phyloP scores from a whole-genome alignment of 2,888 invertebrate genomes.

The Helobdella robusta region DNA sequence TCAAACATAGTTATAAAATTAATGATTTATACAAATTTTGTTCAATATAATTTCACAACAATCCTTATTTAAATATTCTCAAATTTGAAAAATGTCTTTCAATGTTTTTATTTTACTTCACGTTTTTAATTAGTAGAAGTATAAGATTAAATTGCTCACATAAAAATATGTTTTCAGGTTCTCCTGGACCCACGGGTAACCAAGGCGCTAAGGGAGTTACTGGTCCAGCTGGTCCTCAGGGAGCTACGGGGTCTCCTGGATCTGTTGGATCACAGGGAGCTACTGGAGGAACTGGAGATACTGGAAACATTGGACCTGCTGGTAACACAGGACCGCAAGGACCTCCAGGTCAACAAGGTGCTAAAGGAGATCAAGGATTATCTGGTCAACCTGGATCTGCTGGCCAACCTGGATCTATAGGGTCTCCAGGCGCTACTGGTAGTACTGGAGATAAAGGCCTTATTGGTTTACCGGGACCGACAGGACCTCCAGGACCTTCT shows the following conservation, averaged over 20 bases:
- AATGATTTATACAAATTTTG: too few relatives aligned
- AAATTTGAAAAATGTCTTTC: too few relatives aligned
- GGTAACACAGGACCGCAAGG: slow-evolving; percentile 19
- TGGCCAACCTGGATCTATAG: slow-evolving; percentile 29
- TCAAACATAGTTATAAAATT: too few relatives aligned
- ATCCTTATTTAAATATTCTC: too few relatives aligned
- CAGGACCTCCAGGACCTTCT: slow-evolving; percentile 26
- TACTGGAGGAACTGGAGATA: slow-evolving; percentile 14
- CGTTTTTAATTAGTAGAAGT: too few relatives aligned
- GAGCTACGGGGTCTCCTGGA: slow-evolving; percentile 18
- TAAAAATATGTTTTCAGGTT: slow-evolving; percentile 24
- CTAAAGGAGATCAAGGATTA: slow-evolving; percentile 13
- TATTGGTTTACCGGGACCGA: slow-evolving; percentile 24
- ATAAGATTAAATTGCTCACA: background rate
- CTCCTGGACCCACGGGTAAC: slow-evolving; percentile 23
- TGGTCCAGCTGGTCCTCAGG: slow-evolving; percentile 12
- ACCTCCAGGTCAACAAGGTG: slow-evolving; percentile 14
- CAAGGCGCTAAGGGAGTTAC: background rate
- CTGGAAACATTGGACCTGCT: background rate
- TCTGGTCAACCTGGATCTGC: slow-evolving; percentile 22
- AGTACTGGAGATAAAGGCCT: slow-evolving; percentile 27
- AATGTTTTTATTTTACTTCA: too few relatives aligned
- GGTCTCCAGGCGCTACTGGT: slow-evolving; percentile 30
- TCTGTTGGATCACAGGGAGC: background rate
- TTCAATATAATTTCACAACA: too few relatives aligned